phyloP scores from a whole-genome alignment of 2,888 invertebrate genomes.

The Fissipunctia ypsillon region DNA sequence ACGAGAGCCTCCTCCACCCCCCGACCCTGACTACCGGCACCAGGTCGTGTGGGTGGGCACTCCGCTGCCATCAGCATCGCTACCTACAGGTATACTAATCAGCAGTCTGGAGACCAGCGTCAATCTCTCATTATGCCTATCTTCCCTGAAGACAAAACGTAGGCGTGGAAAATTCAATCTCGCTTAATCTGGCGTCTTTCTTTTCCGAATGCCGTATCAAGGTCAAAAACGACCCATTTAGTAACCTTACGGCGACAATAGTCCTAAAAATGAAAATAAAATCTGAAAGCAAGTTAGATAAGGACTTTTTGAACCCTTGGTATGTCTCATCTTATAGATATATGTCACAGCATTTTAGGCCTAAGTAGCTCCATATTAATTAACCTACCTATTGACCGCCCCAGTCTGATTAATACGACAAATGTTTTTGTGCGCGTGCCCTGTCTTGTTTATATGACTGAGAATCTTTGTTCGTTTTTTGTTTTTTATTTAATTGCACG shows the following conservation, averaged over 20 bases:
- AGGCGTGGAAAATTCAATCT: neutral
- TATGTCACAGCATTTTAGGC: neutral
- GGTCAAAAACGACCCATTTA: neutral
- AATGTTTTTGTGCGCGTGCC: too few relatives aligned
- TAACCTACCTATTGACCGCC: too few relatives aligned
- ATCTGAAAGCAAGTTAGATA: neutral
- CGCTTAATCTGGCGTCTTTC: neutral
- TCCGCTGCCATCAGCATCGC: conserved; percentile 95
- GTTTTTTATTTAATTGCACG: too few relatives aligned
- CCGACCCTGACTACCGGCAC: conserved; percentile 94
- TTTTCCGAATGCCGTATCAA: neutral
- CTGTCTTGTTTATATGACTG: too few relatives aligned
- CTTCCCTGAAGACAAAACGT: neutral
- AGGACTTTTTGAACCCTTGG: neutral
- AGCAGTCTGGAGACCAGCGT: neutral
- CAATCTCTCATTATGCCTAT: neutral
- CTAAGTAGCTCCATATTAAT: conserved; percentile 59
- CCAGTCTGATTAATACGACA: too few relatives aligned
- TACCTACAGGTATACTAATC: conserved; percentile 91
- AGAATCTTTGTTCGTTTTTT: too few relatives aligned
- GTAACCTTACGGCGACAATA: neutral
- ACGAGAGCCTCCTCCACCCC: conserved; percentile 94
- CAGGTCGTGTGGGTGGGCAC: conserved; percentile 99
- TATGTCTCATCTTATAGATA: neutral
- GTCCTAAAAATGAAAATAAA: neutral